These are phyloP conservation scores for Aphelenchoides bicaudatus DNA, from an alignment of 2,888 invertebrate species.

Conservation along the genomic window DNA sequence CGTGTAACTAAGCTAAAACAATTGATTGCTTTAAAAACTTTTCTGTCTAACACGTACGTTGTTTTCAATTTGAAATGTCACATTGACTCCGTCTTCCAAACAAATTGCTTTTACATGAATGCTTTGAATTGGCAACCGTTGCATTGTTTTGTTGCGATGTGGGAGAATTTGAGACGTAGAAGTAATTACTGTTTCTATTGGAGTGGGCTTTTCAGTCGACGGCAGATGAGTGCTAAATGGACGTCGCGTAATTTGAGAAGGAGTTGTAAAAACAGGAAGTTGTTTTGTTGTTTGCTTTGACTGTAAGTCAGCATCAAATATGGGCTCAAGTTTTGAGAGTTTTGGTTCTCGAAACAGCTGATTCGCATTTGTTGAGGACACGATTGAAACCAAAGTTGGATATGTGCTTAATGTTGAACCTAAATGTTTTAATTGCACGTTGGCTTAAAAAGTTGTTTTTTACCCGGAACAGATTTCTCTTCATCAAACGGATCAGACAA, in stretches of 20 bases:
- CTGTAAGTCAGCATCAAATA: not conserved
- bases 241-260: not conserved
- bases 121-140: not conserved
- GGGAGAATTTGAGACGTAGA: not conserved
- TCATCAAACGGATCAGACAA: constrained; percentile 16
- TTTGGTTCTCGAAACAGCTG: no score
- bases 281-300: not conserved
- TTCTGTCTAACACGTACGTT: constrained; percentile 10
- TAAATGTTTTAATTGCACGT: no score
- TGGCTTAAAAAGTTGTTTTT: no score
- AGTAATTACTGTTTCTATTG: not conserved
- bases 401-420: no score
- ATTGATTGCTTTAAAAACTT: not conserved
- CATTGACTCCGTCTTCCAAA: constrained; percentile 29
- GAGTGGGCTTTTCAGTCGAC: not conserved
- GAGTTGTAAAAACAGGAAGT: not conserved
- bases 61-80: constrained; percentile 21
- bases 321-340: no score
- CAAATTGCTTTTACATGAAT: constrained; percentile 24
- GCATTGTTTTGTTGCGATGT: constrained; percentile 14
- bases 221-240: not conserved
- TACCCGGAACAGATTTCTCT: no score
- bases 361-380: no score
- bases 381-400: no score
- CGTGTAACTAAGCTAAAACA: constrained; percentile 51